A percentile compares a stretch with the other conserved stretches of the same genome.
Conservation (phyloP, 2,888 invertebrate species). For the Rutpela maculata region DNA sequence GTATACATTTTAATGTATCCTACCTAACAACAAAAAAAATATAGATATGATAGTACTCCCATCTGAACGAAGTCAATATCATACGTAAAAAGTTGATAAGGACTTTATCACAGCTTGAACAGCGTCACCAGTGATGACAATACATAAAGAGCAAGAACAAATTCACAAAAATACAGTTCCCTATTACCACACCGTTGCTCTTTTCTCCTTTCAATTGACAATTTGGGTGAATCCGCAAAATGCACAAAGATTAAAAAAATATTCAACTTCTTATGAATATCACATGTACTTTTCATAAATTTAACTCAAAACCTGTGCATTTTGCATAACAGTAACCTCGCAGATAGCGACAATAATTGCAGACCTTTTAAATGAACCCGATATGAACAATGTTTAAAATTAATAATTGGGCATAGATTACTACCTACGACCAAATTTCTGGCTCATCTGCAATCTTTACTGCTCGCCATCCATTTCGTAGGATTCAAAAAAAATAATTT, state of each 20-base stretch:
- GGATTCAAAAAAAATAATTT: too few species aligned
- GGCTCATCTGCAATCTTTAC: too few species aligned
- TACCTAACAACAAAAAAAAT: conserved; percentile 58
- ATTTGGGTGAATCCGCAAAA: conserved; percentile 21
- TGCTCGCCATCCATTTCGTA: too few species aligned
- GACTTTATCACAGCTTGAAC: conserved; percentile 76
- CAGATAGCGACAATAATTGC: conserved; percentile 6
- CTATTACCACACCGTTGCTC: conserved; percentile 27
- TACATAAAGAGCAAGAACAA: conserved; percentile 46
- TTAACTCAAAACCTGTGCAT: conserved; percentile 11
- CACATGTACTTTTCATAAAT: conserved; percentile 6
- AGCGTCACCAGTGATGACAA: conserved; percentile 68
- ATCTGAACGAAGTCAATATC: conserved; percentile 78
- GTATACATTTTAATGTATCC: conserved; percentile 50
- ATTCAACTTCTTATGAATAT: conserved; percentile 11
- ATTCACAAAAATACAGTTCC: conserved; percentile 34
- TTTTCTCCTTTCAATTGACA: conserved; percentile 30
- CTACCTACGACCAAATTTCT: too few species aligned
- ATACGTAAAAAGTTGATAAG: conserved; percentile 75
- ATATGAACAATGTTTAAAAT: too few species aligned
- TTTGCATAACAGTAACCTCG: conserved; percentile 8
- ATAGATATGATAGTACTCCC: conserved; percentile 76
- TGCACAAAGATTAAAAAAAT: conserved; percentile 31
- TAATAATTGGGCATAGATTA: too few species aligned
- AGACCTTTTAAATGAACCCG: not conserved